These are phyloP conservation scores for Himalopsyche tibetana DNA, from an alignment of 2,888 invertebrate genomes.

Conservation along the genomic window DNA sequence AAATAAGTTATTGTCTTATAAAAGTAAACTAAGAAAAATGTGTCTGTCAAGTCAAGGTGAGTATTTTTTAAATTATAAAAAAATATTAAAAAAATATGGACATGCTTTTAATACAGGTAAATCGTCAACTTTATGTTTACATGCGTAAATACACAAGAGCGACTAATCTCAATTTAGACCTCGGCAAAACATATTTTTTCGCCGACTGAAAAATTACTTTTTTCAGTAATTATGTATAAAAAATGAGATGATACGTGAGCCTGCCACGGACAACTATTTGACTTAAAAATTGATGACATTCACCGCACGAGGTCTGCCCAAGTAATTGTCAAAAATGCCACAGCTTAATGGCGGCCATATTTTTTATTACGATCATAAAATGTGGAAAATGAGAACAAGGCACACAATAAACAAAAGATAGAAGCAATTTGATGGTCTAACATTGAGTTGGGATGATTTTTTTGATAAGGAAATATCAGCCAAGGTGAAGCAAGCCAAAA, in stretches of 20 bases:
- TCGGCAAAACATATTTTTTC: background rate
- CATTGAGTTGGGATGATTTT: constrained; percentile 16
- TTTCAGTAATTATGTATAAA: constrained; percentile 30
- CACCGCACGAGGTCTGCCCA: constrained; percentile 48
- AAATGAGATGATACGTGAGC: constrained; percentile 37
- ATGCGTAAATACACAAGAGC: constrained; percentile 10
- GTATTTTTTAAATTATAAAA: background rate
- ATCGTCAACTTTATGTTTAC: constrained; percentile 34
- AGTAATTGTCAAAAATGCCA: constrained; percentile 58
- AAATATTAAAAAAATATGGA: background rate
- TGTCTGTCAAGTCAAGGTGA: background rate
- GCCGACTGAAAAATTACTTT: constrained; percentile 1
- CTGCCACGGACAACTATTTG: constrained; percentile 42
- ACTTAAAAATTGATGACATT: constrained; percentile 51
- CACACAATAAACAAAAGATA: constrained; percentile 54
- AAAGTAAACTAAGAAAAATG: too few relatives aligned
- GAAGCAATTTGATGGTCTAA: constrained; percentile 47
- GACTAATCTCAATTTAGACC: constrained; percentile 18
- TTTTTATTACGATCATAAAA: constrained; percentile 60
- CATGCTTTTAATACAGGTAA: constrained; percentile 2
- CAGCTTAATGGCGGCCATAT: constrained; percentile 57
- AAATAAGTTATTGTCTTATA: too few relatives aligned
- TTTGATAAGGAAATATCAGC: background rate
- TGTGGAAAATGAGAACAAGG: constrained; percentile 56
- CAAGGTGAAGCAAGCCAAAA: constrained; percentile 5